Evolutionary conservation across 2,888 invertebrate genomes (phyloP), one percentile per base, ranked within the genome.

Genomic region (Lasioglossum lativentre): DNA sequence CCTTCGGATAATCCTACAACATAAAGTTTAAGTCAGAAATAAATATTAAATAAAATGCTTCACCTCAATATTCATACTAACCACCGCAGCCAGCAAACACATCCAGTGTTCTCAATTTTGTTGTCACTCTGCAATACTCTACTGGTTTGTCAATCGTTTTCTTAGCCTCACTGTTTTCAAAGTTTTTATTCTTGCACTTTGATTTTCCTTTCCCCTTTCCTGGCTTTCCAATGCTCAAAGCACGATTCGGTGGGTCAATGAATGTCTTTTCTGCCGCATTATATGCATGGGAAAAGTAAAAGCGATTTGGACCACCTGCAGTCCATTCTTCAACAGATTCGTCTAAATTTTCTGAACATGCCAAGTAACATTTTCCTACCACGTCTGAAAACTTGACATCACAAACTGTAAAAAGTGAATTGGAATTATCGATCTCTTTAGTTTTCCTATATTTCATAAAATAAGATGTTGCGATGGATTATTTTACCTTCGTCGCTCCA

Each of bases 71-170:
- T 72, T 59, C 68, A 27, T 87, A 86, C 88, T 91, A 91, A 96
- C 96, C 98, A 66, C 98, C 98, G 94, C 98, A 98, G 0, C 98
- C 98, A 85, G 98, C 98, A 94, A 98, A 98, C 52, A 98, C 97
- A 93, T 98, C 98, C 90, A 98, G 95, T 47, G 97, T 96, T 86
- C 96, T 95, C 81, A 98, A 93, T 40, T 97, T 97, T 77, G 95
- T 94, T 0, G 96, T 90, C 45, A 96, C 93, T 12, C 92, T 87
- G 8, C 95, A 95, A 93, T 95, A 93, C 84, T 94, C 90, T 86
- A 93, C 81, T 81, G 93, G 85, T 87, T 92, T 80, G 85, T 93
- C 90, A 40, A 82, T 34, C 23, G 40, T 6, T 78, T 88, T 88
- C 45, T 88, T 88, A 42, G 75, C 16, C 5, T 80, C 79, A 30